Percentiles rank a stretch among this genome's conserved stretches.
Conservation (phyloP, 2,113 vertebrate species). For the Hylia prasina region DNA sequence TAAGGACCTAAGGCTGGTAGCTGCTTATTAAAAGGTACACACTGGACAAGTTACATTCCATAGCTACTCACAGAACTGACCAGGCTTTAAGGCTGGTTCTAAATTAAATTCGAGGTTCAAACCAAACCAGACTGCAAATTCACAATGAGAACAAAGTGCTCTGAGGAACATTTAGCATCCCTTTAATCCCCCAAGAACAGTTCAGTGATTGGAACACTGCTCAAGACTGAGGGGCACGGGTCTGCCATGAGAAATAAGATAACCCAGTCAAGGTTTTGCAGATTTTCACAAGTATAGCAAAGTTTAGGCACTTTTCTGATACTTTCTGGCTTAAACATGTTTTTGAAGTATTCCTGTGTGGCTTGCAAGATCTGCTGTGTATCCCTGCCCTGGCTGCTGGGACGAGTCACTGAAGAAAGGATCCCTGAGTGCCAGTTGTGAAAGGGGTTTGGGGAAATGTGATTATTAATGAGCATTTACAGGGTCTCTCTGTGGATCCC, state of each 20-base stretch:
- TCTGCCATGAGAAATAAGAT: background rate
- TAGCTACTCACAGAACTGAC: background rate
- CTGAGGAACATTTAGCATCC: background rate
- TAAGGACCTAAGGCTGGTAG: background rate
- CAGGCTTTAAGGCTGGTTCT: background rate
- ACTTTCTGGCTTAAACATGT: background rate
- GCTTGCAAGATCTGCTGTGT: background rate
- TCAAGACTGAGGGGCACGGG: background rate
- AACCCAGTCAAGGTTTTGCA: background rate
- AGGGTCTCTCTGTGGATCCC: background rate
- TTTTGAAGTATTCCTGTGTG: background rate
- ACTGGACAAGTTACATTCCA: background rate
- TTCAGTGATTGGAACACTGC: background rate
- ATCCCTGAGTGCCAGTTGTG: background rate
- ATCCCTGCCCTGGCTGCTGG: background rate
- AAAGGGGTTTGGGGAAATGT: background rate
- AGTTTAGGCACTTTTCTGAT: background rate
- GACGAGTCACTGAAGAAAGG: background rate
- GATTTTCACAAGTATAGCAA: background rate
- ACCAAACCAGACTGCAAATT: background rate
- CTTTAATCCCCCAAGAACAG: background rate
- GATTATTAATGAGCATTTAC: background rate
- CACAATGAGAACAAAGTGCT: background rate
- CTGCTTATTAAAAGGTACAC: background rate
- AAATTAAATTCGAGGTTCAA: background rate